phyloP scores from a whole-genome alignment of 2,888 invertebrate genomes.

The Cenopis cana region DNA sequence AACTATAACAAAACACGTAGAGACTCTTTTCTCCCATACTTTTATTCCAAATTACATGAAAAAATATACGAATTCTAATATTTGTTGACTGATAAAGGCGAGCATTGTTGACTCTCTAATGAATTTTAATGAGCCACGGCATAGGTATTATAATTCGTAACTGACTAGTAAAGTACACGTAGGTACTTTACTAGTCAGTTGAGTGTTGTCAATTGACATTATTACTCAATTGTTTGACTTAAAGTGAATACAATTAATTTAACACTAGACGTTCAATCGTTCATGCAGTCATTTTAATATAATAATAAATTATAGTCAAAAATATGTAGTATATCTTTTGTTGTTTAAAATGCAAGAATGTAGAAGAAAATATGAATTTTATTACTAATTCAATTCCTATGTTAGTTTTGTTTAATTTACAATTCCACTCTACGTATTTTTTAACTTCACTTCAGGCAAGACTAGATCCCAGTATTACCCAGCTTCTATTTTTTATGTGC shows the following conservation, averaged over 20 bases:
- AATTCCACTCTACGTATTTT: slow-evolving; percentile 58
- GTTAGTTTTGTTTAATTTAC: neutral
- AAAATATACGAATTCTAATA: neutral
- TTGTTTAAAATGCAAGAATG: neutral
- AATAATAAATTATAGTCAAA: too few species aligned
- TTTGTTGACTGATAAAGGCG: neutral
- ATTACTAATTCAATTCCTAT: neutral
- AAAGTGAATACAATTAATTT: neutral
- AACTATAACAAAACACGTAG: slow-evolving; percentile 53
- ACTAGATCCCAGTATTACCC: slow-evolving; percentile 79
- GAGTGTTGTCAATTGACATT: slow-evolving; percentile 35
- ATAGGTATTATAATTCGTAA: too few species aligned
- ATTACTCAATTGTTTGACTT: neutral
- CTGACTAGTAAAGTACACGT: too few species aligned
- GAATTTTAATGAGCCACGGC: neutral
- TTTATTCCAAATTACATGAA: neutral
- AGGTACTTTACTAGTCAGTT: slow-evolving; percentile 6
- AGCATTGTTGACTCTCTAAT: too few species aligned
- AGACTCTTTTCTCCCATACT: slow-evolving; percentile 14
- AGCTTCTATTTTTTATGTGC: slow-evolving; percentile 79
- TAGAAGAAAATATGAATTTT: neutral
- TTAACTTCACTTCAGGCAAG: slow-evolving; percentile 49
- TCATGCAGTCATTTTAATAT: neutral
- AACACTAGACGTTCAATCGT: neutral
- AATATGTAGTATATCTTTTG: neutral